A percentile compares a stretch with the other conserved stretches of the same genome.
These are phyloP conservation scores for Acronicta leporina DNA, from an alignment of 2,888 invertebrate genomes.

Conservation along the genomic window DNA sequence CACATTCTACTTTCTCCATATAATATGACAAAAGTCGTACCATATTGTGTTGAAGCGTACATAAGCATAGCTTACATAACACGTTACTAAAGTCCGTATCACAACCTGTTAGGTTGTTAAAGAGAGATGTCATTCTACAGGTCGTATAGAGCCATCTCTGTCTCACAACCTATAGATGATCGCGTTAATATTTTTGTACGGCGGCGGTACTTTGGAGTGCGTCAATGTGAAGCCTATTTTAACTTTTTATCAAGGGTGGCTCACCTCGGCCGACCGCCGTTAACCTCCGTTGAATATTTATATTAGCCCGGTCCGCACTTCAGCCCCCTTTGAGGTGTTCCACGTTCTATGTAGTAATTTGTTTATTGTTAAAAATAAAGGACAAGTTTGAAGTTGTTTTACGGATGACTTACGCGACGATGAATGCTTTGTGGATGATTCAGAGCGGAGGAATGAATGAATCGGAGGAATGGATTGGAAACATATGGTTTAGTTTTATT, in stretches of 20 bases:
- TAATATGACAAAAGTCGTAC: not conserved
- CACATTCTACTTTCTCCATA: not conserved
- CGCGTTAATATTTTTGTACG: no score
- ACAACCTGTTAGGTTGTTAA: no score
- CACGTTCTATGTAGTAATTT: constrained; percentile 58
- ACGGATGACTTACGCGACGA: constrained; percentile 20
- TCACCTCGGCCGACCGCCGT: constrained; percentile 65
- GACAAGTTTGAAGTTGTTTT: constrained; percentile 29
- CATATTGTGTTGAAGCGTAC: constrained; percentile 8
- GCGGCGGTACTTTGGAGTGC: constrained; percentile 29
- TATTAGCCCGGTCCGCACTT: constrained; percentile 63
- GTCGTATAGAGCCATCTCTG: no score
- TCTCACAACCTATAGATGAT: no score
- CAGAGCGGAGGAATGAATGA: constrained; percentile 10
- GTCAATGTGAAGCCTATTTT: constrained; percentile 61
- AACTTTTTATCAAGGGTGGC: constrained; percentile 70
- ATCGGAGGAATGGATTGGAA: constrained; percentile 5
- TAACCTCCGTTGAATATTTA: constrained; percentile 80
- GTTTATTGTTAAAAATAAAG: constrained; percentile 65
- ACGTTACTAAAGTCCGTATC: constrained; percentile 3
- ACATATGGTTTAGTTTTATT: not conserved
- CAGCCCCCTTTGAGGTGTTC: constrained; percentile 57
- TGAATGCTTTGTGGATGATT: constrained; percentile 26
- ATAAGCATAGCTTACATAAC: constrained; percentile 33
- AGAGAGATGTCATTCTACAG: no score